Conservation (phyloP, 2,113 vertebrate species). For the Lethenteron camtschaticum region DNA sequence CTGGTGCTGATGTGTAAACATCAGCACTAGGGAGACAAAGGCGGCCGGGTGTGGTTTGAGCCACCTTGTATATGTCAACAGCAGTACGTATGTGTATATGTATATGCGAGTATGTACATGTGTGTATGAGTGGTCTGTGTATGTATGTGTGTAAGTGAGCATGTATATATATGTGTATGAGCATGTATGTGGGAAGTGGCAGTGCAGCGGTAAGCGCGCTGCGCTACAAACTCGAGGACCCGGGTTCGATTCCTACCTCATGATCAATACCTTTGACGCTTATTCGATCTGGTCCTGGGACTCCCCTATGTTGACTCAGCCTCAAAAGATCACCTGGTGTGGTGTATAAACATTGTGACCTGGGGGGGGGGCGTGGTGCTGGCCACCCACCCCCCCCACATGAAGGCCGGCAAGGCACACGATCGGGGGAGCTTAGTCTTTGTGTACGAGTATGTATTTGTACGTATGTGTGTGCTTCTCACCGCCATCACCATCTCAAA, state of each 20-base stretch:
- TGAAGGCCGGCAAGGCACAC: conserved; percentile 12
- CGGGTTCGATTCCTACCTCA: too few species aligned
- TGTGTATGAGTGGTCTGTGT: not conserved
- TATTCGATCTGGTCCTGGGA: too few species aligned
- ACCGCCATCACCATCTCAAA: conserved; percentile 93
- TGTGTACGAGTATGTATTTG: conserved; percentile 14
- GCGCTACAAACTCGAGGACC: too few species aligned
- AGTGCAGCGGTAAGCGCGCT: too few species aligned
- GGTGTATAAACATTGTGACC: conserved; percentile 6
- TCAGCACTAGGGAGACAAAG: too few species aligned
- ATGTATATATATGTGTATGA: not conserved
- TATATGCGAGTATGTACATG: not conserved
- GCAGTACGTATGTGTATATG: not conserved
- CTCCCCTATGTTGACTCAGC: too few species aligned
- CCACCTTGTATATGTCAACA: not conserved
- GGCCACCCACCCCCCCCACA: conserved; percentile 12
- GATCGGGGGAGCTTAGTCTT: conserved; percentile 12
- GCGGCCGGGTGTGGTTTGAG: too few species aligned
- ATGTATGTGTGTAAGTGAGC: too few species aligned
- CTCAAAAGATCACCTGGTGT: not conserved
- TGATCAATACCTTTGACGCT: too few species aligned
- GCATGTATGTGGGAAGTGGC: not conserved
- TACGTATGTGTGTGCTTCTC: conserved; percentile 27
- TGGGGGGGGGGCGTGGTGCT: conserved; percentile 10
- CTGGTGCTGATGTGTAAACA: too few species aligned